Base-by-base conservation (phyloP, 2,888 invertebrate species). In the Blastobasis lacticolella region DNA sequence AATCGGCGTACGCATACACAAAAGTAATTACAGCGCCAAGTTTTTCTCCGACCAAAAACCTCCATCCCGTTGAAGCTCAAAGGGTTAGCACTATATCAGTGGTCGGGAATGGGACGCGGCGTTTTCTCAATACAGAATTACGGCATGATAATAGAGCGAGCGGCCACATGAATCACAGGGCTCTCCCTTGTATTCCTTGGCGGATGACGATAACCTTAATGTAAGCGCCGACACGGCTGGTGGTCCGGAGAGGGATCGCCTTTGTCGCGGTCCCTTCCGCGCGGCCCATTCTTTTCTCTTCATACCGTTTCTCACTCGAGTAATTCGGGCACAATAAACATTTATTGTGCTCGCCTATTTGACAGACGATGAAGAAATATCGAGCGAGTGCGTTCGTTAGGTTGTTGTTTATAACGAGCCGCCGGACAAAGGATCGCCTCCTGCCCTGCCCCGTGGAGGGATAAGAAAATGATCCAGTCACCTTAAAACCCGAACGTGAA, bases 291-390 rank as follows among this genome's bases (percentile, higher is more conserved):
- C 84, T 87, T 87, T 83, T 80, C 82, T 79, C 80, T 81, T 81
- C 81, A 82, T 78, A 80, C 80, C 74, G 83, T 85, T 85, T 87
- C 83, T 81, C 86, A 87, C 82, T 86, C 81, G 82, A 86, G 81
- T 86, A 86, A 87, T 87, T 85, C 81, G 79, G 78, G 78, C 80
- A 86, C 84, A 85, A 86, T 87, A 87, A 85, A 87, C 83, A 82
- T 85, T 87, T 86, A 87, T 87, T 83, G 82, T 82, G 72, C 77
- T 75, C 79, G 78, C 81, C 81, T 83, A 81, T 83, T 81, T 83
- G 84, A 85, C 82, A 81, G 78, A 81, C 79, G 81, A 84, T 81
- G 78, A 77, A 81, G 80, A 81, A 84, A 79, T 79, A 78, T 79
- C 77, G 75, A 78, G 75, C 77, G 81, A 81, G 75, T 73, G 79